Conservation (phyloP, 2,797 vertebrate species). For the Naso thynnoides region DNA sequence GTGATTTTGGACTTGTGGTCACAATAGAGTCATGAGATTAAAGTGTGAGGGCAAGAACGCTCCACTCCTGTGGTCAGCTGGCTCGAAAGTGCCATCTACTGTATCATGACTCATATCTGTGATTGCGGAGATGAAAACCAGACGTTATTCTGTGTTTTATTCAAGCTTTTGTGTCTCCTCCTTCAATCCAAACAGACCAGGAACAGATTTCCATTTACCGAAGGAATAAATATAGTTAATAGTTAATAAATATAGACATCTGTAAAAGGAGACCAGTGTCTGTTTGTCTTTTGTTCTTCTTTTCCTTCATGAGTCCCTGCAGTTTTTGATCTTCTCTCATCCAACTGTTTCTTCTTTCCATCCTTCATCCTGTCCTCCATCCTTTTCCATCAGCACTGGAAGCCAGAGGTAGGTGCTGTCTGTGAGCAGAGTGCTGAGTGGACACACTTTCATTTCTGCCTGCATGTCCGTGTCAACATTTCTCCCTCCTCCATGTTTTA, state of each 20-base stretch:
- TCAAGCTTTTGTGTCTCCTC: neutral
- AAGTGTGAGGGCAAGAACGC: neutral
- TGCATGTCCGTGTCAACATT: conserved; percentile 67
- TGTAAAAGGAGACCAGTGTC: conserved; percentile 23
- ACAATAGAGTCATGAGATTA: conserved; percentile 49
- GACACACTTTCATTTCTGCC: conserved; percentile 39
- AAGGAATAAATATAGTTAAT: neutral
- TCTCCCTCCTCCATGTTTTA: neutral
- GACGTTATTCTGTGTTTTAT: neutral
- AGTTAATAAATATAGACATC: neutral
- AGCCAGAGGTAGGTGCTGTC: conserved; percentile 85
- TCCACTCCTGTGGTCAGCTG: neutral
- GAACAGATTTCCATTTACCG: neutral
- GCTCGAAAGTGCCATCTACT: conserved; percentile 30
- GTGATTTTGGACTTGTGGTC: conserved; percentile 27
- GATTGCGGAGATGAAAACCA: conserved; percentile 9
- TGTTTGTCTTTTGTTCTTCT: conserved; percentile 29
- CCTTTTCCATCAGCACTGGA: conserved; percentile 85
- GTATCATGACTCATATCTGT: neutral
- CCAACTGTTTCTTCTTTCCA: conserved; percentile 68
- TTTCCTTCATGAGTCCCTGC: conserved; percentile 30
- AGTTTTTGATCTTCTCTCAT: conserved; percentile 68
- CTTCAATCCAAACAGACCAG: neutral
- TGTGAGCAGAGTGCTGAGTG: conserved; percentile 68
- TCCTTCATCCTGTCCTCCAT: conserved; percentile 67